Base-by-base conservation (phyloP, 2,888 invertebrate species). In the Lathronympha strigana region DNA sequence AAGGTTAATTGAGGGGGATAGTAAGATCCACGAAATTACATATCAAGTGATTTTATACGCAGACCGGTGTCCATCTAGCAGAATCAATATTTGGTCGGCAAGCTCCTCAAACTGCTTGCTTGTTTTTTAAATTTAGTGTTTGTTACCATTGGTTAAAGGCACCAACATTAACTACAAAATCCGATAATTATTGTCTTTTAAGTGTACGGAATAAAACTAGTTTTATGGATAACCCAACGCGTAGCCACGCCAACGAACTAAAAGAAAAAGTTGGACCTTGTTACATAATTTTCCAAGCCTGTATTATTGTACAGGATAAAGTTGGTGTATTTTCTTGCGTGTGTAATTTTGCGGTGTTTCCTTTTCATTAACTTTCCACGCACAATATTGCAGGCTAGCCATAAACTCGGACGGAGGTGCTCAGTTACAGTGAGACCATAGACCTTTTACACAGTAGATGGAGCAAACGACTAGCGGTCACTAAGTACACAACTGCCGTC, bases 311-410 rank as follows among this genome's bases (percentile, higher is more conserved):
- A 40, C 28, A 28, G 58, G 51, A 60, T 60, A 66, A 66, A 54
- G 64, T 62, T 43, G 62, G 47, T 47, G 43, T 68, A 61, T 67
- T 69, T 71, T 64, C 63, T 68, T 66, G 63, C 60, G 67, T 63
- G 63, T 67, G 66, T 67, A 70, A 71, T 71, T 70, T 67, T 53
- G 70, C 54, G 66, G 69, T 68, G 64, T 67, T 71, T 70, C 68
- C 69, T 71, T 71, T 70, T 71, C 70, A 90, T 90, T 88, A 88
- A 87, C 84, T 84, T 84, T 80, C 82, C 80, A 87, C 89, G 88
- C 86, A 86, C 88, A 87, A 88, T 89, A 88, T 88, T 88, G 86
- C 80, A 77, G 79, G 77, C 73, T 73, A 78, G 75, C 85, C 88
- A 83, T 90, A 90, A 89, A 89, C 81, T 82, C 76, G 78, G 78